Base-by-base conservation (phyloP, 2,888 invertebrate species). In the Platerodrilus igneus region DNA sequence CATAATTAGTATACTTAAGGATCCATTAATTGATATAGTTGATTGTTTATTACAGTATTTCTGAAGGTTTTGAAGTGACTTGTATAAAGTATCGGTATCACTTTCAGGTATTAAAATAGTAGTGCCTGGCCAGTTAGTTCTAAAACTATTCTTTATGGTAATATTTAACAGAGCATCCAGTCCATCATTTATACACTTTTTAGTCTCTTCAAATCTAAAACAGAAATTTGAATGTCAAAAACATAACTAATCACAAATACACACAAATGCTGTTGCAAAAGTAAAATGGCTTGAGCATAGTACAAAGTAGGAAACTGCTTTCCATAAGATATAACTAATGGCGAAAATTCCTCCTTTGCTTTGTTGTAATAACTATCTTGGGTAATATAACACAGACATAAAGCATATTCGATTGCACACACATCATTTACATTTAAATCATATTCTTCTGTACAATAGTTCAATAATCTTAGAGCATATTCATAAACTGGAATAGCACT, bases 371-470 rank as follows among this genome's bases (percentile, higher is more conserved):
- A 26, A 4, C 26, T 10, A 19, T 26, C 8, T 2, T 14, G 3
- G 11, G n/a, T 19, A 19, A 8, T 2, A 11, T 25, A 25, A 35
- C 35, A 35, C 3, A 10, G 22, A 20, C 15, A n/a, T 21, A 35
- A 27, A 11, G 26, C n/a, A 27, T 35, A 35, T n/a, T 35, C 3
- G 11, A 35, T 35, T 9, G 19, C 19, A 27, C 17, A 27, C 2
- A 35, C n/a, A n/a, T 35, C 19, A 2, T 26, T 3, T 8, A 18
- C 19, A 3, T n/a, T 17, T 5, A 35, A 26, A 26, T 19, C 8
- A 9, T 19, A 14, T 19, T 18, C 23, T 1, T 25, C 18, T 1
- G 13, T 9, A 21, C 7, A 4, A 14, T 9, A 4, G 3, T 13
- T 15, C 14, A 32, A 15, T n/a, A 35, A 8, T 9, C n/a, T 13